Evolutionary conservation across 2,888 invertebrate species (phyloP).

Genomic region (Timema cristinae): DNA sequence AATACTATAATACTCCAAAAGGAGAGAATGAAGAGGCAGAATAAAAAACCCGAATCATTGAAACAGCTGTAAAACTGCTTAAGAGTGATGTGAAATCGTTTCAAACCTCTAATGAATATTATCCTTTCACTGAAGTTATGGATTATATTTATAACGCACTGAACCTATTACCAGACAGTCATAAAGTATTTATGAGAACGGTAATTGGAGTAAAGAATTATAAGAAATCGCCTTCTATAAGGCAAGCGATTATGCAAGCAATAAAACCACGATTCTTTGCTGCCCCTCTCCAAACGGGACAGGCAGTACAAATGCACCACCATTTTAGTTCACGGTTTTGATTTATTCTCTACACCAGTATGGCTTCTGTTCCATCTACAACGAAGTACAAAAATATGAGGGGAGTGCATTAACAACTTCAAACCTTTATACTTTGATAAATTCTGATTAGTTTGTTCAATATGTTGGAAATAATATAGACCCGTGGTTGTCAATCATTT

Average conservation of each 20-base stretch:
- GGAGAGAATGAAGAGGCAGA: too few species aligned
- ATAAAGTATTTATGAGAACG: neutral
- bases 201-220: neutral
- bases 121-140: neutral
- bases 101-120: neutral
- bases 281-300: neutral
- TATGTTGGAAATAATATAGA: conserved; percentile 2
- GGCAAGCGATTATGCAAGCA: conserved; percentile 10
- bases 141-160: neutral
- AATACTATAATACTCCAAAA: neutral
- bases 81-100: neutral
- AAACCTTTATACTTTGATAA: neutral
- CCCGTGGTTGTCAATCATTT: neutral
- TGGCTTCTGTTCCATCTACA: neutral
- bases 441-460: neutral
- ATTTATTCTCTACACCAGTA: neutral
- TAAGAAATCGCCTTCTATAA: neutral
- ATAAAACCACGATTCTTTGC: neutral
- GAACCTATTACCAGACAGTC: conserved; percentile 1
- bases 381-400: neutral
- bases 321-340: neutral
- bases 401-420: neutral
- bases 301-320: conserved; percentile 2
- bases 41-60: too few species aligned
- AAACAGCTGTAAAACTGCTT: too few species aligned